A percentile compares a stretch with the other conserved stretches of the same genome.
phyloP scores from a whole-genome alignment of 2,888 invertebrate species.

The Erpobdella octoculata region DNA sequence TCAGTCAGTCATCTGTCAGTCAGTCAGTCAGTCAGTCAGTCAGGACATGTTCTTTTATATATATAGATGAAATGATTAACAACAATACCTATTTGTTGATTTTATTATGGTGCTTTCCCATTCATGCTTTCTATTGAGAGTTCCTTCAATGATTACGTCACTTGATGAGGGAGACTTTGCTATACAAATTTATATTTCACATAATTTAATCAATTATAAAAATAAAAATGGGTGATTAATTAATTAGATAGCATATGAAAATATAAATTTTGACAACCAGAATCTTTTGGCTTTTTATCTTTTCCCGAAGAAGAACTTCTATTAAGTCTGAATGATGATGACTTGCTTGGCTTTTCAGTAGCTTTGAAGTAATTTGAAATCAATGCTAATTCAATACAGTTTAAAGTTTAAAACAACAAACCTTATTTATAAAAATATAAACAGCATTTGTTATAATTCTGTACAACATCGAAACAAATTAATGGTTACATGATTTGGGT shows the following conservation, averaged over 20 bases:
- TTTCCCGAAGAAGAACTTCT: conserved; percentile 17
- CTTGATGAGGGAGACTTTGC: not conserved
- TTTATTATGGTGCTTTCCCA: conserved; percentile 92
- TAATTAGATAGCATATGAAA: no score
- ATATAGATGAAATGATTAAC: no score
- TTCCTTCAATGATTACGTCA: conserved; percentile 59
- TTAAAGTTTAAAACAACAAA: no score
- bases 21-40: no score
- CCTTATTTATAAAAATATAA: no score
- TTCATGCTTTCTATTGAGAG: conserved; percentile 84
- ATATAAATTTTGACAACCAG: not conserved
- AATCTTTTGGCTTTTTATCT: not conserved
- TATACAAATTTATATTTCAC: not conserved
- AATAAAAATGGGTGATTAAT: no score
- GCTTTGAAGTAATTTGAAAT: not conserved
- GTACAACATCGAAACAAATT: not conserved
- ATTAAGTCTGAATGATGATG: conserved; percentile 6
- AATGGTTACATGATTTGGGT: not conserved
- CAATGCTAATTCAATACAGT: no score
- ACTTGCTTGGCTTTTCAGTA: not conserved
- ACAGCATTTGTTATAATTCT: no score
- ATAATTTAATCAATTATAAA: no score
- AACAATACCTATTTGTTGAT: conserved; percentile 70
- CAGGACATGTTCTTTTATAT: no score
- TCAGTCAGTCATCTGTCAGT: no score